These are phyloP conservation scores for Albula goreensis DNA, from an alignment of 2,113 vertebrate species.

Conservation along the genomic window DNA sequence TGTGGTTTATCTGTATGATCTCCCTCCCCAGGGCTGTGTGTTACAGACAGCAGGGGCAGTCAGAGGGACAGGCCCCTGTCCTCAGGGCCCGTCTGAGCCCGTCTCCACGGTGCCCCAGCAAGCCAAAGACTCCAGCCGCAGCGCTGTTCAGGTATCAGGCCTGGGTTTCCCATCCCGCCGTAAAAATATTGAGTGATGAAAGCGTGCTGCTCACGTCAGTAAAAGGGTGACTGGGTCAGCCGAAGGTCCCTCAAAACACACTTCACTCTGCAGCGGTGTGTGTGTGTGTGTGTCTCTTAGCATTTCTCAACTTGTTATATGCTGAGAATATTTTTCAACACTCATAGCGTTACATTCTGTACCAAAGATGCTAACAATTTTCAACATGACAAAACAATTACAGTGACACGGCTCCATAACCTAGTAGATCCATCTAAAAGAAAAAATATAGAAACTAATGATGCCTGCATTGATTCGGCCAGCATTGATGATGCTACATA, in stretches of 20 bases:
- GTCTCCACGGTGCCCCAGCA: constrained; percentile 8
- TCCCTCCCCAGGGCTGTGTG: neutral
- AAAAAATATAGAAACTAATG: no score
- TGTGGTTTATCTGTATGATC: neutral
- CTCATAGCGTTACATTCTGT: neutral
- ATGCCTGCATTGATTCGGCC: no score
- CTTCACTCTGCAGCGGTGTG: neutral
- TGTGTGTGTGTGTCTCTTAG: neutral
- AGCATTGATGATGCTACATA: no score
- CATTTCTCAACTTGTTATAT: no score
- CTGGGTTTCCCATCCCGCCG: neutral
- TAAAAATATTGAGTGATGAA: constrained; percentile 7
- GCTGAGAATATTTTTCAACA: no score
- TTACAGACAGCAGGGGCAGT: neutral
- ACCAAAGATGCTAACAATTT: neutral
- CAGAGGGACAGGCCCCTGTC: neutral
- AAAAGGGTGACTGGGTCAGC: neutral
- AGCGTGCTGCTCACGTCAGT: neutral
- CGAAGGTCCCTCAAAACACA: neutral
- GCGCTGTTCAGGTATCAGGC: constrained; percentile 2
- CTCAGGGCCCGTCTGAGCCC: neutral
- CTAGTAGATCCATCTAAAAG: no score
- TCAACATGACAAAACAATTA: neutral
- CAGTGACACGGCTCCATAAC: neutral
- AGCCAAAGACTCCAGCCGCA: constrained; percentile 3